Conservation (phyloP, 2,888 invertebrate genomes). For the Phengaris arion region DNA sequence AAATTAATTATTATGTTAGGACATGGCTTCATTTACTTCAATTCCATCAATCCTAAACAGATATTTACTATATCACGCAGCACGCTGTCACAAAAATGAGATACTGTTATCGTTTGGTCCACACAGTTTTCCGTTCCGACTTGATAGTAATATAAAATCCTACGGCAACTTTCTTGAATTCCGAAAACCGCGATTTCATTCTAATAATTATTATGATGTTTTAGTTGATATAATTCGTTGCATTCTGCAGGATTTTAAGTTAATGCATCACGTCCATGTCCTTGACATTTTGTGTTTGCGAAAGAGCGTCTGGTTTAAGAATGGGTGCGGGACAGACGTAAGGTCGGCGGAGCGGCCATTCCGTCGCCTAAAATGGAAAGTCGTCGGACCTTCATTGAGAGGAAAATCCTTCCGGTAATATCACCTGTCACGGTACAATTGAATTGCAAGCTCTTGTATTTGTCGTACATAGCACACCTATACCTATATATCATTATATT, state of each 20-base stretch:
- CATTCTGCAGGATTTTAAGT: not conserved
- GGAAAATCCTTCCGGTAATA: slow-evolving; percentile 10
- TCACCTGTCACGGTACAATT: not conserved
- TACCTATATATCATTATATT: too few species aligned
- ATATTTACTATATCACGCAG: too few species aligned
- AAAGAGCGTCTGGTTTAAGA: not conserved
- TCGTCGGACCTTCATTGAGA: slow-evolving; percentile 17
- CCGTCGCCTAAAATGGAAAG: not conserved
- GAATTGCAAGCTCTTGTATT: not conserved
- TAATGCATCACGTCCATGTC: not conserved
- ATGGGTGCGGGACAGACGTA: not conserved
- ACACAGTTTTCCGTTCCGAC: not conserved
- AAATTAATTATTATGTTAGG: too few species aligned
- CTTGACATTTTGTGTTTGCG: slow-evolving; percentile 4
- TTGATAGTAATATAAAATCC: not conserved
- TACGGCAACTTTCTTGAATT: not conserved
- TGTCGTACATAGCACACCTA: not conserved
- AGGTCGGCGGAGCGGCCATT: not conserved
- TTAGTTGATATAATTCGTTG: not conserved
- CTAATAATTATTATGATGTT: not conserved
- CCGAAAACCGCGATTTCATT: too few species aligned
- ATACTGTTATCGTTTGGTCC: not conserved
- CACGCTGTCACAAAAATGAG: not conserved
- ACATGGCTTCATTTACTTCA: too few species aligned
- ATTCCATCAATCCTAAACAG: too few species aligned